Evolutionary conservation across 2,113 vertebrate genomes (phyloP).

Genomic region (Misgurnus mizolepis): DNA sequence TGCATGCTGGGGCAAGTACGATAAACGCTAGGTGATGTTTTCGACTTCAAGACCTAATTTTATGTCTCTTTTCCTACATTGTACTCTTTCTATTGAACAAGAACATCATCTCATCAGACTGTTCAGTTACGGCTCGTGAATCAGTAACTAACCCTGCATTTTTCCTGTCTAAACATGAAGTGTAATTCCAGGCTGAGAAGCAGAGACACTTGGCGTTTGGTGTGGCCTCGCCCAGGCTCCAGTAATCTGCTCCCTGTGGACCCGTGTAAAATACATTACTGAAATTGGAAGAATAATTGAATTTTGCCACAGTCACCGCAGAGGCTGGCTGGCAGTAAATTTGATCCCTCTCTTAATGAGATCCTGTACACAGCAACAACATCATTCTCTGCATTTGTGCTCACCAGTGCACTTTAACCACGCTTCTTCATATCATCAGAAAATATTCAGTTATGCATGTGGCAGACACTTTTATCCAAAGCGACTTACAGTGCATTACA

Average conservation of each 20-base stretch:
- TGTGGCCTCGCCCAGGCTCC: constrained; percentile 41
- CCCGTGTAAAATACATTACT: constrained; percentile 51
- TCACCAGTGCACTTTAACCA: constrained; percentile 51
- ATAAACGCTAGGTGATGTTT: background rate
- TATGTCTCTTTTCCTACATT: background rate
- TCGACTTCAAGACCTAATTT: background rate
- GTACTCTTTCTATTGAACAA: constrained; percentile 10
- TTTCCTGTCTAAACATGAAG: constrained; percentile 39
- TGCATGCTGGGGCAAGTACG: too few species aligned
- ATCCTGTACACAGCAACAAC: constrained; percentile 59
- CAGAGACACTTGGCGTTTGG: constrained; percentile 21
- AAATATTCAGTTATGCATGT: too few species aligned
- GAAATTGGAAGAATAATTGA: constrained; percentile 67
- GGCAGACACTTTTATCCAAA: too few species aligned
- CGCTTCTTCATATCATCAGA: constrained; percentile 28
- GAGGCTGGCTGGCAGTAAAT: constrained; percentile 59
- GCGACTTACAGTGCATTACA: too few species aligned
- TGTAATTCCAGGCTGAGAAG: constrained; percentile 26
- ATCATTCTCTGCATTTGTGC: constrained; percentile 52
- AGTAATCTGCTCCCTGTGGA: constrained; percentile 49
- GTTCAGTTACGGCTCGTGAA: constrained; percentile 32
- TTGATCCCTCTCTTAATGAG: constrained; percentile 63
- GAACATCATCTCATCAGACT: constrained; percentile 31
- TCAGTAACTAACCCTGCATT: constrained; percentile 23
- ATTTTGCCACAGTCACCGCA: constrained; percentile 47